Base-by-base conservation (phyloP, 2,888 invertebrate genomes). In the Amphipyra tragopoginis region DNA sequence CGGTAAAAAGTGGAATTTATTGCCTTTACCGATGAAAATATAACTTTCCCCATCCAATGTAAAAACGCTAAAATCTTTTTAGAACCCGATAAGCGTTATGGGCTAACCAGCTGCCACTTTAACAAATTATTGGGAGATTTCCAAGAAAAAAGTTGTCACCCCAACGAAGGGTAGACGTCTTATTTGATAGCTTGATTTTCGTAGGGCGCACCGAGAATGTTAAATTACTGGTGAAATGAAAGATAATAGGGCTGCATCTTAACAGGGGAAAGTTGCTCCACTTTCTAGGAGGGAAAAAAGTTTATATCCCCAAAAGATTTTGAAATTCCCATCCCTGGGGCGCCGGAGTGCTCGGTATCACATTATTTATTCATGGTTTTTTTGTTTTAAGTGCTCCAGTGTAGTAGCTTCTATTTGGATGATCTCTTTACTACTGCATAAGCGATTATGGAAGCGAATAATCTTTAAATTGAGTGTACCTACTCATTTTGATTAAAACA, bases 181-280 rank as follows among this genome's bases (percentile, higher is more conserved):
- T 88, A 89, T 92, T 93, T 93, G 93, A 94, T 94, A 92, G 94
- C 93, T 90, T 90, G 93, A 93, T 93, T 92, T 89, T 90, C 87
- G 76, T 77, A 86, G 82, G 86, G 93, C 90, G 90, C 86, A 88
- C 84, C 80, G 87, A 89, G 92, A 94, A 93, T 93, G 93, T 93
- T 93, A 94, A 94, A 94, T 94, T 93, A 92, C 93, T 86, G 85
- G 86, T 85, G 93, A 93, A 94, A 94, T 94, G 93, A 93, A 93
- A 94, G 94, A 94, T 94, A 94, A 94, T 94, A 91, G 93, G 86
- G 84, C 86, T 84, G 88, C 88, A 87, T 90, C 89, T 90, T 88
- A 89, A 86, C 87, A 82, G 87, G 85, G 86, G 82, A 86, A 90
- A 92, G 85, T 88, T 89, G 84, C 73, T 82, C 83, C 78, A 86